phyloP scores from a whole-genome alignment of 2,113 vertebrate species.

The Catharus minimus region DNA sequence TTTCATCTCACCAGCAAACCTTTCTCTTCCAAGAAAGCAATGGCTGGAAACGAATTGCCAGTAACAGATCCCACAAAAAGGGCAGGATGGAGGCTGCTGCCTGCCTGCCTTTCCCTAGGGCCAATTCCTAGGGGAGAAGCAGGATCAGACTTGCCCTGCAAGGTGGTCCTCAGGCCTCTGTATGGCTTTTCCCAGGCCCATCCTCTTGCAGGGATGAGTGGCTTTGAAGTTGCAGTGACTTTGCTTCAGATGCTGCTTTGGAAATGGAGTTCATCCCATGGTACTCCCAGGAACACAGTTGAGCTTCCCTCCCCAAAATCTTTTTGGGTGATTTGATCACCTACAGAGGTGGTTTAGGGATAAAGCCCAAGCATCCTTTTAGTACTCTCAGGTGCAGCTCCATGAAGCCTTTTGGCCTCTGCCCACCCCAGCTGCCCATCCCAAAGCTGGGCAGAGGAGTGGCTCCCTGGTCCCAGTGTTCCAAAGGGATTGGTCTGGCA shows the following conservation, averaged over 20 bases:
- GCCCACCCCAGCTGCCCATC: not conserved
- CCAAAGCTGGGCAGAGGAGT: not conserved
- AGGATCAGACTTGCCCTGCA: not conserved
- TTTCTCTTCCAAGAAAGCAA: not conserved
- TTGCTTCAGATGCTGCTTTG: not conserved
- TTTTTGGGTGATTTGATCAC: not conserved
- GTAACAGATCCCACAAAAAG: not conserved
- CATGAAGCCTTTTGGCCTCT: not conserved
- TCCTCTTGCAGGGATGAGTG: not conserved
- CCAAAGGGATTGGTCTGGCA: not conserved
- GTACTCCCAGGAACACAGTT: fast-evolving
- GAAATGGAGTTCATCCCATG: not conserved
- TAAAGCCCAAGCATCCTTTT: not conserved
- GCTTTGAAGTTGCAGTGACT: not conserved
- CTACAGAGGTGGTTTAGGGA: not conserved
- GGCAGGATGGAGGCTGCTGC: not conserved
- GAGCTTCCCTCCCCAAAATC: not conserved
- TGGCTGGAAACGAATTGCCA: not conserved
- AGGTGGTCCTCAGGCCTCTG: not conserved
- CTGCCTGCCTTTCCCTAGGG: not conserved
- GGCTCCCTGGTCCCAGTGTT: not conserved
- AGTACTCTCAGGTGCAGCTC: not conserved
- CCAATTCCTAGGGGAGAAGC: not conserved
- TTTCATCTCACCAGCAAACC: not conserved
- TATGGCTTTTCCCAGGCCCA: fast-evolving